phyloP scores from a whole-genome alignment of 53 echinoderm and acorn worm species.

The Zoroaster sp. region DNA sequence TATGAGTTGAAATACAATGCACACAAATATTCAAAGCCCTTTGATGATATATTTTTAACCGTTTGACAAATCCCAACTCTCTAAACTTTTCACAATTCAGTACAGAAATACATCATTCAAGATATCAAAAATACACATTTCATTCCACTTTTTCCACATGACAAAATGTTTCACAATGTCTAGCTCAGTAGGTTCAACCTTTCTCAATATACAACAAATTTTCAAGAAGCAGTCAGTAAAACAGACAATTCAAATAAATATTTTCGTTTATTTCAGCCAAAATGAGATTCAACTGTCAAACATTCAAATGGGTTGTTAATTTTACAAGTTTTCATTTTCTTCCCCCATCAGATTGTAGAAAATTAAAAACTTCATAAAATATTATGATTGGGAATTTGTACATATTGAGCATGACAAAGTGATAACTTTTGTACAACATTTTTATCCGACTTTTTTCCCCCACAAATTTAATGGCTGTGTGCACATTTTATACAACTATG shows the following conservation, averaged over 20 bases:
- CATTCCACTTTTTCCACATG: background rate
- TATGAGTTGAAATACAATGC: background rate
- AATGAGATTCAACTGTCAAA: too few relatives aligned
- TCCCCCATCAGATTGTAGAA: background rate
- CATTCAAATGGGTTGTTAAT: too few relatives aligned
- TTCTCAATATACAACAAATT: background rate
- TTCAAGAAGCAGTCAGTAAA: background rate
- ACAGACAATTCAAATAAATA: too few relatives aligned
- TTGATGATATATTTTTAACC: background rate
- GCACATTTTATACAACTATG: background rate
- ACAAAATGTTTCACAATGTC: background rate
- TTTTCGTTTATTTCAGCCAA: too few relatives aligned
- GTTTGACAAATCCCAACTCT: background rate
- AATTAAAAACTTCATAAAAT: too few relatives aligned
- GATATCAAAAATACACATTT: background rate
- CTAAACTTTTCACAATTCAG: background rate
- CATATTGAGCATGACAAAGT: background rate
- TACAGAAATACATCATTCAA: background rate
- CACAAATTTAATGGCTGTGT: background rate
- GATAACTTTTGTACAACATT: background rate
- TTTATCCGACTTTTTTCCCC: background rate
- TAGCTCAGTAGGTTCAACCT: background rate
- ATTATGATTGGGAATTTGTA: background rate
- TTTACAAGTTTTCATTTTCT: too few relatives aligned
- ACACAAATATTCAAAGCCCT: too few relatives aligned